A percentile compares a stretch with the other conserved stretches of the same genome.
These are phyloP conservation scores for Copidosoma floridanum DNA, from an alignment of 1,140 invertebrate genomes.

Conservation along the genomic window DNA sequence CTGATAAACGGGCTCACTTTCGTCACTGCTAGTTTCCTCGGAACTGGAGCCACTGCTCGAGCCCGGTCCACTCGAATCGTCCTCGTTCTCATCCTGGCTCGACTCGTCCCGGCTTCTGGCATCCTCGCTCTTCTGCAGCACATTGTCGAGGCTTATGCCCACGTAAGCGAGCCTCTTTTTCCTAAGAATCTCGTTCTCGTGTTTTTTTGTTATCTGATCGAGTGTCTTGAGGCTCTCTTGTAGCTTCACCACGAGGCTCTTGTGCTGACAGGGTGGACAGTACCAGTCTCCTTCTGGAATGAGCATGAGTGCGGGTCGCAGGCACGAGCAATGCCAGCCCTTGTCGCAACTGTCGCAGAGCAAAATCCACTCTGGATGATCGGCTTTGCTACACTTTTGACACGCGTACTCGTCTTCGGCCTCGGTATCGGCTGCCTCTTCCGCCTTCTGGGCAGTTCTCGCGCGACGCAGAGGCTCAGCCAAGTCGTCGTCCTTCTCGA, in stretches of 20 bases:
- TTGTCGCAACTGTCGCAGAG: conserved; percentile 92
- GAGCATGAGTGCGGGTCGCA: conserved; percentile 84
- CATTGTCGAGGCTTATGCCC: conserved; percentile 76
- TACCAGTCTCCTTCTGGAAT: conserved; percentile 97
- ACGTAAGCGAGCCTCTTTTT: conserved; percentile 74
- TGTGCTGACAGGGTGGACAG: conserved; percentile 93
- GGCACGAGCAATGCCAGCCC: conserved; percentile 92
- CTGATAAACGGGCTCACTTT: conserved; percentile 77
- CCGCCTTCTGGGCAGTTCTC: conserved; percentile 64
- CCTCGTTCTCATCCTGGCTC: conserved; percentile 41
- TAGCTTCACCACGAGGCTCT: conserved; percentile 69
- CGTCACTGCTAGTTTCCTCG: conserved; percentile 60
- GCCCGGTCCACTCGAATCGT: conserved; percentile 39
- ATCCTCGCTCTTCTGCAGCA: conserved; percentile 56
- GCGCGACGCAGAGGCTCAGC: conserved; percentile 65
- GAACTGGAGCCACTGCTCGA: conserved; percentile 40
- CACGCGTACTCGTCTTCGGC: conserved; percentile 73
- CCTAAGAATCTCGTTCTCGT: conserved; percentile 70
- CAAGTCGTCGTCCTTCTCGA: conserved; percentile 61
- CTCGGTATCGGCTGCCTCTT: conserved; percentile 55
- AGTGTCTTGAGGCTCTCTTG: conserved; percentile 63
- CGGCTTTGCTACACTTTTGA: conserved; percentile 80
- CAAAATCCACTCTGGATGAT: conserved; percentile 95
- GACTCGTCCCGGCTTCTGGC: conserved; percentile 34
- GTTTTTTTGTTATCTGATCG: conserved; percentile 61